phyloP scores from a whole-genome alignment of 1,140 invertebrate genomes.

The Mya arenaria region DNA sequence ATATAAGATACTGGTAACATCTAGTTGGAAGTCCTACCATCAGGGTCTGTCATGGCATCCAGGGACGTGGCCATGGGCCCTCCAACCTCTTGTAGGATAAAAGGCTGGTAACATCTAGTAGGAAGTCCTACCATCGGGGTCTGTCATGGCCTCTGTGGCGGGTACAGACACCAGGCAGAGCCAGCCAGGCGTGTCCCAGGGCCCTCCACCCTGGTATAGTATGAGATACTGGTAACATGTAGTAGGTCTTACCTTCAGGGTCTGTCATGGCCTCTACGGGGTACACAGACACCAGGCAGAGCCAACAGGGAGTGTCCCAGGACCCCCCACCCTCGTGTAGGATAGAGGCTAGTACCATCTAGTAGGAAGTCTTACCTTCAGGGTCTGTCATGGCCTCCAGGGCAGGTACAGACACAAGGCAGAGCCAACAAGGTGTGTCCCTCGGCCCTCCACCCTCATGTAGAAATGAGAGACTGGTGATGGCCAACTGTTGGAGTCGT shows the following conservation, averaged over 20 bases:
- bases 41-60: too few species aligned
- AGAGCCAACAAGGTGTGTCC: constrained; percentile 67
- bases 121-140: constrained; percentile 63
- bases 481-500: constrained; percentile 50
- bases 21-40: too few species aligned
- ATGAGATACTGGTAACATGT: too few species aligned
- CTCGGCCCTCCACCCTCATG: constrained; percentile 49
- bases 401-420: constrained; percentile 61
- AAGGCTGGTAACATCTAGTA: too few species aligned
- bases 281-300: constrained; percentile 60
- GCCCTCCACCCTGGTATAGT: too few species aligned
- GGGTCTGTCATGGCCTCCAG: constrained; percentile 53
- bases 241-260: constrained; percentile 58
- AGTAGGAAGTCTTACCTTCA: constrained; percentile 58
- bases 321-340: too few species aligned
- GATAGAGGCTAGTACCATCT: too few species aligned
- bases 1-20: too few species aligned
- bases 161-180: constrained; percentile 60
- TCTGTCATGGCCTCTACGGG: constrained; percentile 55
- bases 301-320: constrained; percentile 65
- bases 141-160: constrained; percentile 51
- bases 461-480: constrained; percentile 61
- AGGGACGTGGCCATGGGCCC: too few species aligned
- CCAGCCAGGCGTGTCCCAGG: constrained; percentile 72
- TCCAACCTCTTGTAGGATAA: too few species aligned